A percentile compares a stretch with the other conserved stretches of the same genome.
Evolutionary conservation across 30 jellyfish, hydroid and myxozoan genomes (phyloP).

Genomic region (Chironex yamaguchii): DNA sequence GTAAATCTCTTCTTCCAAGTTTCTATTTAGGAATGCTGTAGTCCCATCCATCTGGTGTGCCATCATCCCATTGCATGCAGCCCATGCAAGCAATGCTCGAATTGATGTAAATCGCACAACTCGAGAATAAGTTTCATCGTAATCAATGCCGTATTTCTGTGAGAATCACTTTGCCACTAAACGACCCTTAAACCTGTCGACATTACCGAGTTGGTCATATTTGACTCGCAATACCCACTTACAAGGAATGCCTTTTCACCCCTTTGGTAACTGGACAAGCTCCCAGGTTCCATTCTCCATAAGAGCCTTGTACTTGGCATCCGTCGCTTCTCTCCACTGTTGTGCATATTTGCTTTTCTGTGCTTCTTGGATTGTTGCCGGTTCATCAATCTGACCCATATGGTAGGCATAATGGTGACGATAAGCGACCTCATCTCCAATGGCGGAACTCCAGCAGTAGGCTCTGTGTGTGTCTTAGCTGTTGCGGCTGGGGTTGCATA

Average conservation of each 20-base stretch:
- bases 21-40: slow-evolving; percentile 49
- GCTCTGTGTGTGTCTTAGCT: too few relatives aligned
- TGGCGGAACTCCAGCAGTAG: too few relatives aligned
- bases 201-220: slow-evolving; percentile 14
- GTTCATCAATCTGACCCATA: too few relatives aligned
- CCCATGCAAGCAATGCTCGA: slow-evolving; percentile 12
- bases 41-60: slow-evolving; percentile 36
- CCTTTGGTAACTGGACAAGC: slow-evolving; percentile 18
- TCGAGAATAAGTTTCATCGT: slow-evolving; percentile 48
- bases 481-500: too few relatives aligned
- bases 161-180: slow-evolving; percentile 41
- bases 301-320: neutral
- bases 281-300: slow-evolving; percentile 24
- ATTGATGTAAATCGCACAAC: slow-evolving; percentile 32
- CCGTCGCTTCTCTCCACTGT: slow-evolving; percentile 12
- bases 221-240: slow-evolving; percentile 25
- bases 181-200: slow-evolving; percentile 47
- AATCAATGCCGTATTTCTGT: slow-evolving; percentile 42
- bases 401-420: too few relatives aligned
- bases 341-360: neutral
- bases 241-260: neutral
- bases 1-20: too few relatives aligned
- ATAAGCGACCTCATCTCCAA: too few relatives aligned
- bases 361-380: slow-evolving; percentile 28
- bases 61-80: slow-evolving; percentile 15